phyloP scores from a whole-genome alignment of 1,140 invertebrate species.

The Anoplophora glabripennis region DNA sequence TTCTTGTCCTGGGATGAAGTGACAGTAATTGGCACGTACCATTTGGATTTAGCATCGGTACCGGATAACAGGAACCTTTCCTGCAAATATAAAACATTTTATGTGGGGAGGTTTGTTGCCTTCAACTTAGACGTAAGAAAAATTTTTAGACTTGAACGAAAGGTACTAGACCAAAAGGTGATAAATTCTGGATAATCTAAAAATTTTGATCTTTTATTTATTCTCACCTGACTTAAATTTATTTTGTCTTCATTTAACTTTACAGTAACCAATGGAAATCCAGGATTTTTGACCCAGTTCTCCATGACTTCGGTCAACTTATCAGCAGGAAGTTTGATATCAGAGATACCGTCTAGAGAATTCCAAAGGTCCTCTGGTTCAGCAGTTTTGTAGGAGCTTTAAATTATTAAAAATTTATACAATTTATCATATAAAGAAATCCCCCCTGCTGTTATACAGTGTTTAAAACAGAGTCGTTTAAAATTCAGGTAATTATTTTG shows the following conservation, averaged over 20 bases:
- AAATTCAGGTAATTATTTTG: too few species aligned
- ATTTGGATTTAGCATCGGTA: background rate
- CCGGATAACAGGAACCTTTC: conserved; percentile 18
- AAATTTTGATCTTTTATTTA: conserved; percentile 1
- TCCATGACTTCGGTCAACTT: conserved; percentile 54
- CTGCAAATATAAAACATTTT: conserved; percentile 8
- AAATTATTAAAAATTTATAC: conserved; percentile 10
- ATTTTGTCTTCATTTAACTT: conserved; percentile 1
- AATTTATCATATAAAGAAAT: too few species aligned
- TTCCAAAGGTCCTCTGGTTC: conserved; percentile 26
- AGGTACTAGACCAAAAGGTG: background rate
- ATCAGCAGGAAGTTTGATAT: conserved; percentile 28
- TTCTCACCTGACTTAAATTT: conserved; percentile 13
- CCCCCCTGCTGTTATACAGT: too few species aligned
- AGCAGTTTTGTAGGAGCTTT: conserved; percentile 6
- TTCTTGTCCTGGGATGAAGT: conserved; percentile 1
- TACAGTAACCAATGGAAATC: conserved; percentile 61
- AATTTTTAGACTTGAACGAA: too few species aligned
- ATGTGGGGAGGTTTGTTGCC: background rate
- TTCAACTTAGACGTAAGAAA: too few species aligned
- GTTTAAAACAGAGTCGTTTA: too few species aligned
- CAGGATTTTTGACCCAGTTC: conserved; percentile 71
- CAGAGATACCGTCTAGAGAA: conserved; percentile 22
- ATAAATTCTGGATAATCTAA: background rate
- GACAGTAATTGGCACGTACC: conserved; percentile 21